These are phyloP conservation scores for Cynocephalus volans DNA, from an alignment of 2,113 vertebrate species.

Conservation along the genomic window DNA sequence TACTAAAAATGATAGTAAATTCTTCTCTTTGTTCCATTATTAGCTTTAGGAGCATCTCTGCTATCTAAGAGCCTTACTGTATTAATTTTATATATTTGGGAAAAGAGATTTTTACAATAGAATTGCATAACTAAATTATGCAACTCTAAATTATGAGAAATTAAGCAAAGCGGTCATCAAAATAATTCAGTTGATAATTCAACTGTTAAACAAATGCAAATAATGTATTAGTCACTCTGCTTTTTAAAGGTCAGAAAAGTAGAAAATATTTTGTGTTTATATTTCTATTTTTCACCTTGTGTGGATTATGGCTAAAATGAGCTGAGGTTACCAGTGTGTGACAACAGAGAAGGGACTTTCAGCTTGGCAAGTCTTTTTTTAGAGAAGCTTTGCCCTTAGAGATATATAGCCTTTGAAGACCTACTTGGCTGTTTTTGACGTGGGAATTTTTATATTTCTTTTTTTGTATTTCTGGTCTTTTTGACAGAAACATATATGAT, in stretches of 20 bases:
- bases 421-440: neutral
- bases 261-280: neutral
- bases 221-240: neutral
- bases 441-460: neutral
- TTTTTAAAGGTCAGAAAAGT: slow-evolving; percentile 47
- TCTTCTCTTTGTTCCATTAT: slow-evolving; percentile 45
- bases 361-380: neutral
- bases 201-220: slow-evolving; percentile 58
- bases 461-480: neutral
- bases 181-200: slow-evolving; percentile 60
- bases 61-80: slow-evolving; percentile 18
- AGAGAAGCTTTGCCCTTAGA: neutral
- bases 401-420: neutral
- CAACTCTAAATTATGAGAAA: slow-evolving; percentile 51
- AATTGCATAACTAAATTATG: slow-evolving; percentile 31
- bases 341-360: neutral
- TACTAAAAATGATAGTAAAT: slow-evolving; percentile 66
- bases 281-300: neutral
- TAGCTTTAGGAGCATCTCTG: slow-evolving; percentile 50
- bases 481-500: neutral
- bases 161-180: slow-evolving; percentile 48
- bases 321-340: neutral
- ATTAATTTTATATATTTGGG: slow-evolving; percentile 48
- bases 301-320: neutral
- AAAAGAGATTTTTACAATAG: slow-evolving; percentile 56